phyloP scores from a whole-genome alignment of 2,113 vertebrate genomes.

The Corythornis vintsioides region DNA sequence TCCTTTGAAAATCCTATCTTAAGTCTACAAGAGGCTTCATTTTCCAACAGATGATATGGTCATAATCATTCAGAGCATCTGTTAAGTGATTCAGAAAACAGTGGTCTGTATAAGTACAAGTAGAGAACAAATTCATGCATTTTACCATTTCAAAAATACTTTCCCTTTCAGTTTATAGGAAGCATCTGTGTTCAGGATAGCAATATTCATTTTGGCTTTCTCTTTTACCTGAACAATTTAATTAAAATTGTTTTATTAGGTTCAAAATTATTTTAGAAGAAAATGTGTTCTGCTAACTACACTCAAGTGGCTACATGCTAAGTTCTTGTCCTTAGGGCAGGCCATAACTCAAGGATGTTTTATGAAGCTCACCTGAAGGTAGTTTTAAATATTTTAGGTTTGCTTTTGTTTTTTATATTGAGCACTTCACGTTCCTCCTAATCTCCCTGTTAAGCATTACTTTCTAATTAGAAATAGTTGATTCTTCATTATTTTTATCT shows the following conservation, averaged over 20 bases:
- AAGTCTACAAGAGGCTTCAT: neutral
- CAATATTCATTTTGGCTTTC: neutral
- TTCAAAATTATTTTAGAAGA: neutral
- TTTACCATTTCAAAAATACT: neutral
- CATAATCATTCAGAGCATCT: neutral
- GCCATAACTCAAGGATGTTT: neutral
- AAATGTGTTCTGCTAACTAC: neutral
- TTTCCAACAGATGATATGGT: neutral
- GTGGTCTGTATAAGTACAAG: neutral
- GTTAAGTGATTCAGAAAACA: neutral
- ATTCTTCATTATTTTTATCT: neutral
- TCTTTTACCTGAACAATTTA: neutral
- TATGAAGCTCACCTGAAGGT: neutral
- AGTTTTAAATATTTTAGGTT: neutral
- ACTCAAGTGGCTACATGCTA: neutral
- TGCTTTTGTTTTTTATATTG: neutral
- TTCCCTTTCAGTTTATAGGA: neutral
- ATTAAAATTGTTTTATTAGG: neutral
- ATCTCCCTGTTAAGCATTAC: neutral
- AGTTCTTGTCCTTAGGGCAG: neutral
- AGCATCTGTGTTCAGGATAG: neutral
- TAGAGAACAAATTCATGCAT: neutral
- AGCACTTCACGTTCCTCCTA: neutral
- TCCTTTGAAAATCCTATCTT: neutral
- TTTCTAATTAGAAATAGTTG: neutral